Percentiles rank a stretch among this genome's conserved stretches.
Conservation (phyloP, 2,888 invertebrate species). For the Adelognathus sp. region DNA sequence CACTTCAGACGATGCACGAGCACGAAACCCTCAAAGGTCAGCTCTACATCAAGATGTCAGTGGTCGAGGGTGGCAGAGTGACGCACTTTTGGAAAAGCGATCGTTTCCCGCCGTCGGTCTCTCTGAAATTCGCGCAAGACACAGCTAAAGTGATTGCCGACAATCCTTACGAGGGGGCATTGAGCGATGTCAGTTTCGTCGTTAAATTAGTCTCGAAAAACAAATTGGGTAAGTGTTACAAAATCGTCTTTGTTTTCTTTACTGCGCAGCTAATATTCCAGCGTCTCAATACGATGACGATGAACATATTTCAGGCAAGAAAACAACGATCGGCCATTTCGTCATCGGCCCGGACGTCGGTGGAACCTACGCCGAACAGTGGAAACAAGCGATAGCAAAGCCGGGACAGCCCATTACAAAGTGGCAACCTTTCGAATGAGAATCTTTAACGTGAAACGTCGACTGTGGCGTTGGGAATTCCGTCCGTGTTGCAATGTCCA, state of each 20-base stretch:
- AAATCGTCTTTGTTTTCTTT: no score
- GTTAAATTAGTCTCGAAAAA: slow-evolving; percentile 86
- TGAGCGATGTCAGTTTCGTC: slow-evolving; percentile 86
- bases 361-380: slow-evolving; percentile 83
- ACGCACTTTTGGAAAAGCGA: slow-evolving; percentile 88
- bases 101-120: slow-evolving; percentile 88
- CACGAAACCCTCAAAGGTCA: slow-evolving; percentile 87
- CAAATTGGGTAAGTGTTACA: slow-evolving; percentile 82
- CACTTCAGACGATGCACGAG: slow-evolving; percentile 88
- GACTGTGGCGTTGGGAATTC: slow-evolving; percentile 27
- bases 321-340: slow-evolving; percentile 86
- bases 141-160: slow-evolving; percentile 85
- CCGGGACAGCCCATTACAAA: slow-evolving; percentile 77
- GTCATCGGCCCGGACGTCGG: slow-evolving; percentile 84
- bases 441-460: slow-evolving; percentile 8
- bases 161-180: slow-evolving; percentile 85
- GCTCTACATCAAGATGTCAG: slow-evolving; percentile 90
- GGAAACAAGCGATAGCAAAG: slow-evolving; percentile 83
- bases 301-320: slow-evolving; percentile 82
- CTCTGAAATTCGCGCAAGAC: slow-evolving; percentile 88
- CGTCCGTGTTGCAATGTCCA: not conserved
- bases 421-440: slow-evolving; percentile 78
- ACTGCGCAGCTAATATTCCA: not conserved
- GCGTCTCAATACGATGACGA: not conserved
- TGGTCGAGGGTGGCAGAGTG: slow-evolving; percentile 86